Percentiles rank a stretch among this genome's conserved stretches.
Evolutionary conservation across 2,888 invertebrate genomes (phyloP).

Genomic region (Pollenia griseotomentosa): DNA sequence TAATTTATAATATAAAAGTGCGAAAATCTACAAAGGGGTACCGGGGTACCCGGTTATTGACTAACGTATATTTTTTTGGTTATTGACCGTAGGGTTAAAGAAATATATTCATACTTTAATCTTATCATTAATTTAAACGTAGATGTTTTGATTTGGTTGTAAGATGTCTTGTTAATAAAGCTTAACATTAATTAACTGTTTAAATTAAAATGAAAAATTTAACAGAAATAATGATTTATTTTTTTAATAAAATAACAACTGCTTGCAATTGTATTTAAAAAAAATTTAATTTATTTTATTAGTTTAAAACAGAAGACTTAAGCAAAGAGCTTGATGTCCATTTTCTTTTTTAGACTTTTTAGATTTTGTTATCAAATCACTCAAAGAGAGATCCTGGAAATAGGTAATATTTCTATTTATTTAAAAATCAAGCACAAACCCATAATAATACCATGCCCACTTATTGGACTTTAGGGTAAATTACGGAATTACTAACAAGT

Average conservation of each 20-base stretch:
- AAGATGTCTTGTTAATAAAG: conserved; percentile 57
- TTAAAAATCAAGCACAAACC: no score
- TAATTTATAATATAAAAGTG: no score
- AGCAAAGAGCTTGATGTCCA: not conserved
- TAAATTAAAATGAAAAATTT: not conserved
- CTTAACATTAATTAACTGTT: conserved; percentile 49
- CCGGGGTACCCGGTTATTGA: no score
- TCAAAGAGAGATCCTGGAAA: no score
- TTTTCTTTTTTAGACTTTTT: not conserved
- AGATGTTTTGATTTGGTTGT: conserved; percentile 24
- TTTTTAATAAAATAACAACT: not conserved
- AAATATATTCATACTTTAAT: not conserved
- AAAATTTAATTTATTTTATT: not conserved
- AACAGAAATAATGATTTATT: not conserved
- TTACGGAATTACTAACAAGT: no score
- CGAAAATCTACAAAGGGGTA: no score
- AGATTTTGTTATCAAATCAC: not conserved
- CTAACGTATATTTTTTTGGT: no score
- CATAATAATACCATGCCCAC: no score
- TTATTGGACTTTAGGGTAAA: no score
- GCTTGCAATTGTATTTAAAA: not conserved
- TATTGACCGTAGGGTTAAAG: no score
- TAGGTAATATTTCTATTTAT: no score
- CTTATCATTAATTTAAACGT: not conserved
- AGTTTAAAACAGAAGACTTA: conserved; percentile 21